Evolutionary conservation across 1,140 invertebrate species (phyloP).

Genomic region (Lordiphosa clarofinis): DNA sequence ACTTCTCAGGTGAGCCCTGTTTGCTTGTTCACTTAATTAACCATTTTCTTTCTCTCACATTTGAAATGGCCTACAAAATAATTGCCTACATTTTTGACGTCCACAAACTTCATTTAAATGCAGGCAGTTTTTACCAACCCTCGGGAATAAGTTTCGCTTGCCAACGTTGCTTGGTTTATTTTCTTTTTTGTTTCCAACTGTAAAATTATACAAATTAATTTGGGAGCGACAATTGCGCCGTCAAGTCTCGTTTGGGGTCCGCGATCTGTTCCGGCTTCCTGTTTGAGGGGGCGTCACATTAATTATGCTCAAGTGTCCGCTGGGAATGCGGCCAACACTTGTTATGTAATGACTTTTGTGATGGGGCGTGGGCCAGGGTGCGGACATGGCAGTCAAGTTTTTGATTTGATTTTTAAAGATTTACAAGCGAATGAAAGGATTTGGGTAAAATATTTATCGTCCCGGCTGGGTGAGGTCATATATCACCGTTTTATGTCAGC

Average conservation of each 20-base stretch:
- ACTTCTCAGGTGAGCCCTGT: too few relatives aligned
- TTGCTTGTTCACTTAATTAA: too few relatives aligned
- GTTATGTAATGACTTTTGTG: slow-evolving; percentile 72
- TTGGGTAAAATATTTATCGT: slow-evolving; percentile 49
- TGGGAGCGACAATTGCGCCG: slow-evolving; percentile 67
- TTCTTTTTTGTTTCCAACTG: slow-evolving; percentile 24
- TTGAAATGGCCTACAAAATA: slow-evolving; percentile 54
- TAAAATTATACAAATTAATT: slow-evolving; percentile 77
- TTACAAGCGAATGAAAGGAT: too few relatives aligned
- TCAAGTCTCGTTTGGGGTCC: slow-evolving; percentile 29
- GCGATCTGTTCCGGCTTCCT: slow-evolving; percentile 43
- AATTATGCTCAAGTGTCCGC: slow-evolving; percentile 75
- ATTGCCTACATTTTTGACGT: slow-evolving; percentile 60
- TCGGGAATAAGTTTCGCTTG: slow-evolving; percentile 25
- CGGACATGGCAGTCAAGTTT: slow-evolving; percentile 34
- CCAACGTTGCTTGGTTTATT: slow-evolving; percentile 18
- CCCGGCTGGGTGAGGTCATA: slow-evolving; percentile 48
- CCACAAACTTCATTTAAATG: slow-evolving; percentile 53
- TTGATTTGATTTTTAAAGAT: slow-evolving; percentile 58
- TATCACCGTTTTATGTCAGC: slow-evolving; percentile 75
- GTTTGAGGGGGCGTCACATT: slow-evolving; percentile 59
- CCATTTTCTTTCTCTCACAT: too few relatives aligned
- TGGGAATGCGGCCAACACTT: slow-evolving; percentile 76
- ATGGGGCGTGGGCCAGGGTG: slow-evolving; percentile 1
- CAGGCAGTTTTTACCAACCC: slow-evolving; percentile 22